Evolutionary conservation across 2,888 invertebrate species (phyloP), one percentile per base, ranked within the genome.

Genomic region (Dilophus febrilis): DNA sequence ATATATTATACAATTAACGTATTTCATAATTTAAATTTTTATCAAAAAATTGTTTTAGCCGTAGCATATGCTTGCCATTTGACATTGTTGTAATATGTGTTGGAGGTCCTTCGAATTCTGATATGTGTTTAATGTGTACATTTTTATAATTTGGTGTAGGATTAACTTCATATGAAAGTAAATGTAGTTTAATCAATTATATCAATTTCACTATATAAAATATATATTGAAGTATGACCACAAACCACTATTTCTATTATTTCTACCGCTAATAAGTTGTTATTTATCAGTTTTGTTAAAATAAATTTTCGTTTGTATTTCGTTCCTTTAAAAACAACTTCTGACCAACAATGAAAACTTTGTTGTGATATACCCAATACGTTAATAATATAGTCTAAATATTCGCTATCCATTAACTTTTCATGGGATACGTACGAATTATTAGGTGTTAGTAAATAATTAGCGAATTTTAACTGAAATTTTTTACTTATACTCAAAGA

Each of bases 41-140:
- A 22, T 16, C 22, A 37, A 37, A 36, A 34, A 32, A 27, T 19
- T 37, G 27, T 35, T 39, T 40, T 22, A 30, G 16, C 11, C 32
- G 32, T 14, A 32, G 10, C 32, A 32, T 32, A 10, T 13, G 32
- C 32, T 12, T 14, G 8, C 17, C 17, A 16, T 5, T 32, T 16
- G 32, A 14, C n/a, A 16, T 32, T 32, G 14, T 32, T 17, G 17
- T 32, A 14, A 32, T 14, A 32, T 12, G 11, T 14, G 16, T 32
- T n/a, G 32, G 16, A 32, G 32, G 32, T 1, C 16, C 16, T 10
- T 7, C 14, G 14, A 32, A 32, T 16, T 16, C 17, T 14, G 14
- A 14, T 3, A 32, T 32, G 14, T n/a, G 14, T 4, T 41, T 42
- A 40, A 40, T 31, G 42, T 22, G 4, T 37, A 40, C 40, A 40